Conservation (phyloP, 1,140 invertebrate species). For the Bombus superbus region DNA sequence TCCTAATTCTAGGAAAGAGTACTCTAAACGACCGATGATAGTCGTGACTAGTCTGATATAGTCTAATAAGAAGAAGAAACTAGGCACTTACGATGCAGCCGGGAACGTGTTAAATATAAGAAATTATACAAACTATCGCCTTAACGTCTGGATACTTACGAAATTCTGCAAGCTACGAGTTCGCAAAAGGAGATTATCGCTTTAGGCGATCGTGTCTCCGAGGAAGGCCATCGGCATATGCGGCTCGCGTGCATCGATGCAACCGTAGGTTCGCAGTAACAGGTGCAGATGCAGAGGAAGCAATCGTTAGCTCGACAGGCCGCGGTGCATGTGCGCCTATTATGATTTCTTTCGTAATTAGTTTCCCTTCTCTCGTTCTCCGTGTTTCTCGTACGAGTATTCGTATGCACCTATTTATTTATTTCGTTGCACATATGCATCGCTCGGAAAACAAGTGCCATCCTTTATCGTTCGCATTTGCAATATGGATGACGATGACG, state of each 20-base stretch:
- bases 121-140: not conserved
- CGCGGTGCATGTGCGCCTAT: slow-evolving; percentile 71
- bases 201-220: slow-evolving; percentile 69
- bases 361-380: slow-evolving; percentile 50
- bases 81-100: not conserved
- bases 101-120: not conserved
- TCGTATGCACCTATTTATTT: slow-evolving; percentile 67
- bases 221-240: slow-evolving; percentile 75
- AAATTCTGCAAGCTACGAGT: not conserved
- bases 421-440: slow-evolving; percentile 67
- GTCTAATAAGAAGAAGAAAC: not conserved
- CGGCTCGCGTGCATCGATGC: slow-evolving; percentile 72
- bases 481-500: not conserved
- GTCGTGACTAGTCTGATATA: too few relatives aligned
- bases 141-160: not conserved
- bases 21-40: not conserved
- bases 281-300: slow-evolving; percentile 76
- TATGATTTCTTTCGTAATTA: slow-evolving; percentile 77
- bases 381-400: slow-evolving; percentile 45
- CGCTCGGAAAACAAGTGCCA: slow-evolving; percentile 38
- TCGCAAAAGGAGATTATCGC: slow-evolving; percentile 44
- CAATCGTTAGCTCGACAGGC: slow-evolving; percentile 75
- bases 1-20: too few relatives aligned
- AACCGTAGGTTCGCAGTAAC: slow-evolving; percentile 69
- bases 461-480: slow-evolving; percentile 16